These are phyloP conservation scores for Pundamilia nyererei DNA, from an alignment of 2,113 vertebrate species.

Conservation along the genomic window DNA sequence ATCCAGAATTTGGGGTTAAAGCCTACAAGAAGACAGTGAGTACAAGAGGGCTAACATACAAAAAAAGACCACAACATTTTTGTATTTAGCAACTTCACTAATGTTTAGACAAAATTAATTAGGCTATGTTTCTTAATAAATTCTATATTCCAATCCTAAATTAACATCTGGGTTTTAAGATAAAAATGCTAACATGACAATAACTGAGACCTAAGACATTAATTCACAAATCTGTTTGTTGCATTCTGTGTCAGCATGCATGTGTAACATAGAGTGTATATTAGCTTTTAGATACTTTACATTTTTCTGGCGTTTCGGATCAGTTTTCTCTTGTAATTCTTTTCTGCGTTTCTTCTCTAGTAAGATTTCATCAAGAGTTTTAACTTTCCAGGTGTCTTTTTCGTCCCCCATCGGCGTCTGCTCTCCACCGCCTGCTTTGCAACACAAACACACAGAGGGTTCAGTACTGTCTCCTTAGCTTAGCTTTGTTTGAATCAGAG, in stretches of 20 bases:
- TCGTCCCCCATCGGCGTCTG: conserved; percentile 96
- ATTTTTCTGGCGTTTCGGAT: conserved; percentile 87
- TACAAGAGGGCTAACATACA: background rate
- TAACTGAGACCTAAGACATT: background rate
- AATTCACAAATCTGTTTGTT: background rate
- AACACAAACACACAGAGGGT: background rate
- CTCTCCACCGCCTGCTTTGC: conserved; percentile 68
- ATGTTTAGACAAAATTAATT: background rate
- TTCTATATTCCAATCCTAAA: background rate
- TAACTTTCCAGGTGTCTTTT: conserved; percentile 99
- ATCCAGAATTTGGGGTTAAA: background rate
- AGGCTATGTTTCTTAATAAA: background rate
- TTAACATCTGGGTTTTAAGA: background rate
- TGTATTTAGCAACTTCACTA: background rate
- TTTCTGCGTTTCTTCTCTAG: conserved; percentile 95
- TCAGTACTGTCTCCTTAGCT: background rate
- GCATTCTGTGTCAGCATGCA: background rate
- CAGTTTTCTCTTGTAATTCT: conserved; percentile 91
- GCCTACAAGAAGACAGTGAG: background rate
- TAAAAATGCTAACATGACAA: background rate
- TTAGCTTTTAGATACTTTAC: conserved; percentile 69
- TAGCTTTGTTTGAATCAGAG: background rate
- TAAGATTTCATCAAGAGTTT: conserved; percentile 98
- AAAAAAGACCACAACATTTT: background rate
- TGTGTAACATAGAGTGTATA: background rate